Evolutionary conservation across 2,888 invertebrate species (phyloP).

Genomic region (Sepioteuthis lessoniana): DNA sequence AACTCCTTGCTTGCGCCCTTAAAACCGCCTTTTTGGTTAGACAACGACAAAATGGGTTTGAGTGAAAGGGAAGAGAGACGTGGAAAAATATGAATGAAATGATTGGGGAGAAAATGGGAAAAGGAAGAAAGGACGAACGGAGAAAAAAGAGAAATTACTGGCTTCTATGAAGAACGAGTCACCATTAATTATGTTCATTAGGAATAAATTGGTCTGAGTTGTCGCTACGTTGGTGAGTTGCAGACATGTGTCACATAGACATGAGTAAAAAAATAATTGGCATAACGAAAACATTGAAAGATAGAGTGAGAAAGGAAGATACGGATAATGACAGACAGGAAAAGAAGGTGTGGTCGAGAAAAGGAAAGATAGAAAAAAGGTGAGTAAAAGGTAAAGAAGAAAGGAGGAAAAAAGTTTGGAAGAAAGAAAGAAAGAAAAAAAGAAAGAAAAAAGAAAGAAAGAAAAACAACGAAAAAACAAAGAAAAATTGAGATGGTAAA

Average conservation of each 20-base stretch:
- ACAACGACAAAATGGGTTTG: no score
- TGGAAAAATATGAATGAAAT: no score
- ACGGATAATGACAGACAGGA: neutral
- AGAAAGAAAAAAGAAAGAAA: neutral
- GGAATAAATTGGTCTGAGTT: neutral
- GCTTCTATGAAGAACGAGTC: neutral
- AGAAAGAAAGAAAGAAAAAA: no score
- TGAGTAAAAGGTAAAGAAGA: no score
- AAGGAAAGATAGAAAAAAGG: neutral
- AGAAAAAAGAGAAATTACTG: neutral
- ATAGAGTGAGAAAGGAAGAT: neutral
- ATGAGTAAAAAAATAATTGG: neutral
- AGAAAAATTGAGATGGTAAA: neutral
- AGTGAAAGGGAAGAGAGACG: no score
- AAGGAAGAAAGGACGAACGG: neutral
- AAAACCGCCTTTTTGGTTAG: neutral
- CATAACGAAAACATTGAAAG: neutral
- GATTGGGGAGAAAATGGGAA: neutral
- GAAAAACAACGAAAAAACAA: neutral
- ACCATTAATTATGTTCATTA: slow-evolving; percentile 12
- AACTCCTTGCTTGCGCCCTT: neutral
- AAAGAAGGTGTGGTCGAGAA: neutral
- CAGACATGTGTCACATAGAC: slow-evolving; percentile 13
- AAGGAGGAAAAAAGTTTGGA: no score
- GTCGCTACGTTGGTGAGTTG: slow-evolving; percentile 5